Evolutionary conservation across 1,140 invertebrate genomes (phyloP).

Genomic region (Aleiodes sp.): DNA sequence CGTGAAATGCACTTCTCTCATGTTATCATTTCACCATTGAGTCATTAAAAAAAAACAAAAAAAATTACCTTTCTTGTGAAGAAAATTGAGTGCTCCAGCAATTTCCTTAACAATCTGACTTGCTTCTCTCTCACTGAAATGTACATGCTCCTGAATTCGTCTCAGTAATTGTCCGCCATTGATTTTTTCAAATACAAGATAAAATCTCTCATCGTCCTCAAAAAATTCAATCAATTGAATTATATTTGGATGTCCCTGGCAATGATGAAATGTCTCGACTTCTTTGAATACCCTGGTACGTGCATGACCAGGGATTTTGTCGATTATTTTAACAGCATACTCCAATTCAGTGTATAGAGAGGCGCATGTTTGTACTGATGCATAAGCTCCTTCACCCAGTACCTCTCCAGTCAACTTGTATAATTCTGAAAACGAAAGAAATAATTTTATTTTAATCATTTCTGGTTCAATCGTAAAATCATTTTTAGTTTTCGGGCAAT

Average conservation of each 20-base stretch:
- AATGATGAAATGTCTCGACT: conserved; percentile 98
- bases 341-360: conserved; percentile 91
- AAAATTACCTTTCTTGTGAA: conserved; percentile 92
- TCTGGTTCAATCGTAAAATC: no score
- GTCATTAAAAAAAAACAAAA: not conserved
- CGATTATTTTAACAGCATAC: conserved; percentile 97
- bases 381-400: conserved; percentile 95
- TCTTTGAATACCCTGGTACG: conserved; percentile 95
- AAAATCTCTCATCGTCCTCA: conserved; percentile 96
- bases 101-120: conserved; percentile 93
- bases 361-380: conserved; percentile 92
- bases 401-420: conserved; percentile 95
- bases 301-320: conserved; percentile 92
- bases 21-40: not conserved
- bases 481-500: no score
- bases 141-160: conserved; percentile 90
- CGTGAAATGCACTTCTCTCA: no score
- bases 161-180: conserved; percentile 90
- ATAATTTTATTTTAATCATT: not conserved
- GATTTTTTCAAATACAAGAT: conserved; percentile 97
- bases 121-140: conserved; percentile 95
- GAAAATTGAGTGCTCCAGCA: conserved; percentile 91
- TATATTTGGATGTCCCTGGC: conserved; percentile 95
- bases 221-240: conserved; percentile 97
- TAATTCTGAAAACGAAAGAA: conserved; percentile 76